Evolutionary conservation across 2,888 invertebrate genomes (phyloP), one percentile per base, ranked within the genome.

Genomic region (Spodoptera littoralis): DNA sequence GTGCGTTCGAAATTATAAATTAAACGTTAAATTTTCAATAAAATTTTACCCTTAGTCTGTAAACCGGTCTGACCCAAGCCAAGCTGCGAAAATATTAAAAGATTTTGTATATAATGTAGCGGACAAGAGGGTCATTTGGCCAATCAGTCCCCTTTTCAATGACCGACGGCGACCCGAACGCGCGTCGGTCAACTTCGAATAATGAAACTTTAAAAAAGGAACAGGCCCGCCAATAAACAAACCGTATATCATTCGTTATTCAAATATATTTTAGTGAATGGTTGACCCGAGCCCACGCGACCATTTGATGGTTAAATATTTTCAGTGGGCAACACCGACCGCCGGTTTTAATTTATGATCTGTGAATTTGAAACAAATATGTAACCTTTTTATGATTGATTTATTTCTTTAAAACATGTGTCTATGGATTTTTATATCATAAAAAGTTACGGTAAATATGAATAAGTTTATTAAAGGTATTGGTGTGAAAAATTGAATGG

Each of bases 161-260:
- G 92, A 91, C 92, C 93, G 87, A 82, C 82, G 84, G 82, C 90
- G 92, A 93, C 93, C 93, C 87, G 85, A 84, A 75, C 90, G 90
- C 86, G 88, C 91, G 91, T 83, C 90, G 92, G 92, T 92, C 92
- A 92, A 77, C 82, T 83, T 62, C 60, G 77, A 82, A 92, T 93
- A 93, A 94, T 93, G 87, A 84, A 90, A 90, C 92, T 92, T 88
- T 70, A 87, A 93, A 93, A 90, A 91, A 91, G 89, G 86, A 91
- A 89, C 90, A 88, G 88, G 91, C 94, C 92, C 90, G 90, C 94
- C 93, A 93, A 94, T 94, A 94, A 94, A 94, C 94, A 94, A 94
- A 93, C 92, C 94, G 92, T 94, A 94, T 90, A 94, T 94, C 94
- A 94, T 93, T 92, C 92, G 82, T 89, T 92, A 92, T 93, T 94